A percentile compares a stretch with the other conserved stretches of the same genome.
Conservation (phyloP, 2,113 vertebrate species). For the Microtus pennsylvanicus region DNA sequence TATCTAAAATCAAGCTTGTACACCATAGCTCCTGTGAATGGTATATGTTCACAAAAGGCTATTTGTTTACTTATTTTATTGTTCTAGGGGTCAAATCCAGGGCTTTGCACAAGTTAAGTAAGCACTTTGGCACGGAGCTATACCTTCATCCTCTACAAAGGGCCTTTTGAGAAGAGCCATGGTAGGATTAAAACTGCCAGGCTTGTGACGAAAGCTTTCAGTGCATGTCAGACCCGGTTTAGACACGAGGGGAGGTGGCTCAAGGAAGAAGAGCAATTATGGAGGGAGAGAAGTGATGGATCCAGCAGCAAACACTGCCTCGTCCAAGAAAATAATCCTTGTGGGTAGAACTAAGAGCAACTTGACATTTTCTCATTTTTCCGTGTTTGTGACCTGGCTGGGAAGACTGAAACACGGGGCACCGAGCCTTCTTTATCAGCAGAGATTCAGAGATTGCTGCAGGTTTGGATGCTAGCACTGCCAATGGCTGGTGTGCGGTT, state of each 20-base stretch:
- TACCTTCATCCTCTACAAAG: background rate
- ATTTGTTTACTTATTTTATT: background rate
- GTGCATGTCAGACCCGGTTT: background rate
- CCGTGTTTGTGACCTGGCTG: background rate
- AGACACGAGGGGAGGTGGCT: background rate
- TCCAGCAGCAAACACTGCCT: background rate
- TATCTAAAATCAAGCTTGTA: background rate
- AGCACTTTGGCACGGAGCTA: background rate
- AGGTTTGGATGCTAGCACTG: background rate
- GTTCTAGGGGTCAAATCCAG: background rate
- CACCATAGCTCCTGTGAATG: background rate
- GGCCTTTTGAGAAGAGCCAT: constrained; percentile 14
- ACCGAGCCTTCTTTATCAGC: background rate
- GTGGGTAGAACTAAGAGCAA: constrained; percentile 38
- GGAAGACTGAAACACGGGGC: background rate
- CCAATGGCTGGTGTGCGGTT: background rate
- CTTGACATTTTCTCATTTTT: background rate
- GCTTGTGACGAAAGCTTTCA: background rate
- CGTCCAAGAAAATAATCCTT: background rate
- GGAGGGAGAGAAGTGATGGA: background rate
- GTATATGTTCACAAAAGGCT: background rate
- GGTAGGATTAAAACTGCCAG: background rate
- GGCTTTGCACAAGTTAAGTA: background rate
- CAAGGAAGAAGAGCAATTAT: background rate
- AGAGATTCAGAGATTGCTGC: background rate